A percentile compares a stretch with the other conserved stretches of the same genome.
These are phyloP conservation scores for Lepilemur septentrionalis DNA, from an alignment of 2,797 vertebrate genomes.

Conservation along the genomic window DNA sequence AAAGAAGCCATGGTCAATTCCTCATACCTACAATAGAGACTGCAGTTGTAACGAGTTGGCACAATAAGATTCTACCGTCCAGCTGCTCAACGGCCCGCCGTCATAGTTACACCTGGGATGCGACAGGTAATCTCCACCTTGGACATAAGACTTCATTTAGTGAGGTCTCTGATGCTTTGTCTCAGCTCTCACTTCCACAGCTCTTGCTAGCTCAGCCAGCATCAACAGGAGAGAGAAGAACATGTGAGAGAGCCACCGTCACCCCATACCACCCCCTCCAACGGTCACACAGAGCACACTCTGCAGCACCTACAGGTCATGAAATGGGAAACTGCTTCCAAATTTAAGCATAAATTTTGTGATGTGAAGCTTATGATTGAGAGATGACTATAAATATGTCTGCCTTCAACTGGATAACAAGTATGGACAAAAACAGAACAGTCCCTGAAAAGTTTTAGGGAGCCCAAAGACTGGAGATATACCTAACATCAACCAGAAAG, in stretches of 20 bases:
- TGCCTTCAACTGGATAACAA: background rate
- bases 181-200: background rate
- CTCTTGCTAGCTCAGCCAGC: background rate
- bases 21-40: background rate
- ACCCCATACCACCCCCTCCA: rapidly evolving
- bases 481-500: background rate
- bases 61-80: background rate
- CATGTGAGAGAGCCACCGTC: background rate
- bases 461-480: background rate
- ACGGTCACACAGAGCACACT: background rate
- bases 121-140: background rate
- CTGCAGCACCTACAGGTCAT: background rate
- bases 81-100: background rate
- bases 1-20: background rate
- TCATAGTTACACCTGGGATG: background rate
- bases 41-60: background rate
- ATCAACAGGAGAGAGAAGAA: background rate
- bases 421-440: background rate
- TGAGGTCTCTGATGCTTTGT: background rate
- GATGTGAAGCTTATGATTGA: background rate
- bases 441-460: background rate
- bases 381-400: background rate
- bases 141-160: background rate
- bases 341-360: background rate
- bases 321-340: background rate